A percentile compares a stretch with the other conserved stretches of the same genome.
Conservation (phyloP, 1,140 invertebrate species). For the Popillia japonica region DNA sequence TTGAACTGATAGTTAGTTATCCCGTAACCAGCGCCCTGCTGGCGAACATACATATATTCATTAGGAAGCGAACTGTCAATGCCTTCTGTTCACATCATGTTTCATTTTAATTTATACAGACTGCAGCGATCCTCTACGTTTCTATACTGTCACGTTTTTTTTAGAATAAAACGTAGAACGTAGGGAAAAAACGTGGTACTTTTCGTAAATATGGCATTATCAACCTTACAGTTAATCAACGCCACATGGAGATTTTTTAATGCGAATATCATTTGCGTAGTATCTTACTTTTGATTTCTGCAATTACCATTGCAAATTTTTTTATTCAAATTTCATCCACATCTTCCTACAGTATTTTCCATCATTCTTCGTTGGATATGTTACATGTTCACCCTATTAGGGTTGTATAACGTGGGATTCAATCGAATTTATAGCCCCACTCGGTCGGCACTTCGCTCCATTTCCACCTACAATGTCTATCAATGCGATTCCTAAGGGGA, state of each 20-base stretch:
- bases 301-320: constrained; percentile 11
- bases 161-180: background rate
- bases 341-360: background rate
- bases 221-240: background rate
- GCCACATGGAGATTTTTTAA: background rate
- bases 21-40: too few species aligned
- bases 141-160: background rate
- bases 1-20: too few species aligned
- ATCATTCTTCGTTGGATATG: background rate
- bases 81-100: too few species aligned
- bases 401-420: background rate
- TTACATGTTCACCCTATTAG: background rate
- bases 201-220: background rate
- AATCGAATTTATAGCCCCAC: background rate
- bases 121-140: too few species aligned
- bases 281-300: background rate
- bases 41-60: too few species aligned
- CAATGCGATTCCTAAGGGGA: background rate
- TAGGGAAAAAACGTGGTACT: background rate
- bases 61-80: too few species aligned
- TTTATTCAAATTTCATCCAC: background rate
- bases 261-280: background rate
- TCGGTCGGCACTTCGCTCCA: background rate
- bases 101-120: too few species aligned
- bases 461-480: background rate